phyloP scores from a whole-genome alignment of 2,797 vertebrate genomes.

The Garrulus glandarius region DNA sequence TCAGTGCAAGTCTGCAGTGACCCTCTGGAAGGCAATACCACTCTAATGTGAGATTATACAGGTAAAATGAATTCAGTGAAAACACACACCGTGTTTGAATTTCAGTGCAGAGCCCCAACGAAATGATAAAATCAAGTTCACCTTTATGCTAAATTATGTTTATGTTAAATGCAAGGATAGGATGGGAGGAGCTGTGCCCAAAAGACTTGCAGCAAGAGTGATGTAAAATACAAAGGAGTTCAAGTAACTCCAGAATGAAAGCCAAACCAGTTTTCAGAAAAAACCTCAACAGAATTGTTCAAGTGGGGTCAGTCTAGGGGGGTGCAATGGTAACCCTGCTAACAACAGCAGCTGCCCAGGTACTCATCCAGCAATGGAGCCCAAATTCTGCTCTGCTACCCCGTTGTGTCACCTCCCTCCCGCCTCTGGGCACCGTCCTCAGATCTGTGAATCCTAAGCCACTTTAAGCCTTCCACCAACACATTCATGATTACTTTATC shows the following conservation, averaged over 20 bases:
- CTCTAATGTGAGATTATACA: slow-evolving; percentile 46
- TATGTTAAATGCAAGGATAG: neutral
- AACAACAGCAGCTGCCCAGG: neutral
- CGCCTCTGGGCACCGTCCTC: accelerated
- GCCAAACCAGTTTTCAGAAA: neutral
- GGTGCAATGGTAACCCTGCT: neutral
- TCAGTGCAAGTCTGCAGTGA: slow-evolving; percentile 16
- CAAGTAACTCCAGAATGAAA: neutral
- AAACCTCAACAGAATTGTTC: neutral
- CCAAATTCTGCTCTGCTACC: neutral
- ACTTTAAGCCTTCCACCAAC: neutral
- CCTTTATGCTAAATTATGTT: slow-evolving; percentile 11
- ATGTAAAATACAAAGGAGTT: neutral
- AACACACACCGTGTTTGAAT: neutral
- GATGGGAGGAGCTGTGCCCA: neutral
- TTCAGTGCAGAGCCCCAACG: neutral
- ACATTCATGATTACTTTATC: neutral
- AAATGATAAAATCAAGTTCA: slow-evolving; percentile 36
- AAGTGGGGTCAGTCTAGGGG: neutral
- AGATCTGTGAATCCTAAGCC: neutral
- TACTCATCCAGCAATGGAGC: accelerated
- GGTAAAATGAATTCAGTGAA: slow-evolving; percentile 36
- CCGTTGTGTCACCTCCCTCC: neutral
- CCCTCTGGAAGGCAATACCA: slow-evolving; percentile 40
- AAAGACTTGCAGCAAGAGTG: neutral